These are phyloP conservation scores for Scaptomyza polygonia DNA, from an alignment of 2,888 invertebrate genomes.

Conservation along the genomic window DNA sequence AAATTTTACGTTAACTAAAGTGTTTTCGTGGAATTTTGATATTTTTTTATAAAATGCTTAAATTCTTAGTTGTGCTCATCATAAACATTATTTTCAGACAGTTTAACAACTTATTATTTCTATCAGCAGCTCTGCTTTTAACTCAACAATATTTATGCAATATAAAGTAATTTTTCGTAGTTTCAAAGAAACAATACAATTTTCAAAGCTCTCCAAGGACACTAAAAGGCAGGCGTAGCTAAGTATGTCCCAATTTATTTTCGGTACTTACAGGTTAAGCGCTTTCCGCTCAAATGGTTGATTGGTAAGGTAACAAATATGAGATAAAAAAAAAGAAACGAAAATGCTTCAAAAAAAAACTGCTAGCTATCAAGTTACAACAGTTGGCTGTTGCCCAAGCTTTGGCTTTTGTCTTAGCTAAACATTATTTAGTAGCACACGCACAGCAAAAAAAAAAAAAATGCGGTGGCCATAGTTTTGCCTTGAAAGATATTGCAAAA, in stretches of 20 bases:
- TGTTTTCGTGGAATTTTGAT: too few species aligned
- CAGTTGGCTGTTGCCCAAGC: background rate
- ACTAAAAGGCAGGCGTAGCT: slow-evolving; percentile 10
- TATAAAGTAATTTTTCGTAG: background rate
- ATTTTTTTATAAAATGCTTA: too few species aligned
- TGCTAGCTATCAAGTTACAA: slow-evolving; percentile 26
- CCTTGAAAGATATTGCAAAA: slow-evolving; percentile 40
- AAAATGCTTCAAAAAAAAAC: slow-evolving; percentile 45
- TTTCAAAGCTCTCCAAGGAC: background rate
- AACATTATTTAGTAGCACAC: slow-evolving; percentile 70
- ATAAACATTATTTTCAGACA: too few species aligned
- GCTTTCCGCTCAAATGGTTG: slow-evolving; percentile 35
- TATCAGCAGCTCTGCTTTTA: background rate
- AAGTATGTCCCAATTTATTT: slow-evolving; percentile 27
- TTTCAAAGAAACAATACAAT: too few species aligned
- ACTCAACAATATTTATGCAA: background rate
- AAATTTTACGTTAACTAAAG: too few species aligned
- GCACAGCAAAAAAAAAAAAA: slow-evolving; percentile 46
- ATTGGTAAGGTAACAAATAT: slow-evolving; percentile 52
- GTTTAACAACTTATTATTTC: background rate
- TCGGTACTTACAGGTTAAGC: slow-evolving; percentile 27
- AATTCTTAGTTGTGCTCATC: too few species aligned
- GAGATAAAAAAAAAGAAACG: slow-evolving; percentile 40
- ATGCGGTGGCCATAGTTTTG: slow-evolving; percentile 12
- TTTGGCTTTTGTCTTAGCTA: slow-evolving; percentile 52